phyloP scores from a whole-genome alignment of 2,113 vertebrate species.

The Amazona vittata region DNA sequence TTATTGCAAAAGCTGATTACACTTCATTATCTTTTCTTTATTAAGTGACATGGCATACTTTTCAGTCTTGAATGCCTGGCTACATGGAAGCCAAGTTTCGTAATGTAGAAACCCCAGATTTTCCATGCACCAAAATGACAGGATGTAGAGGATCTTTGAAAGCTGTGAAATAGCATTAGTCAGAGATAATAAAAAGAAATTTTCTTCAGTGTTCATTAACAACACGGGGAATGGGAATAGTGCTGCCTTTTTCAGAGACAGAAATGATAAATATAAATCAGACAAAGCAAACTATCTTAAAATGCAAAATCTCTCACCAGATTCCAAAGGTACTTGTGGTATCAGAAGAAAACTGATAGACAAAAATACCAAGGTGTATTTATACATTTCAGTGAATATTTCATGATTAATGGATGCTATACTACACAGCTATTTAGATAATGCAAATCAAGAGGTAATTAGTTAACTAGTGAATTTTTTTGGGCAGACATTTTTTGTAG shows the following conservation, averaged over 20 bases:
- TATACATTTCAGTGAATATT: not conserved
- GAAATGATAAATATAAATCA: not conserved
- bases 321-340: not conserved
- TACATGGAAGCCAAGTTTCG: not conserved
- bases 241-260: not conserved
- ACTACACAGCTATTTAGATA: not conserved
- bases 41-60: not conserved
- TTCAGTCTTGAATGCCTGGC: not conserved
- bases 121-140: not conserved
- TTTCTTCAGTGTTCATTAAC: not conserved
- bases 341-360: not conserved
- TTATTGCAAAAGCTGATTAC: not conserved
- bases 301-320: not conserved
- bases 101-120: not conserved
- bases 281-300: not conserved
- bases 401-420: not conserved
- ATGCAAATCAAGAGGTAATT: not conserved
- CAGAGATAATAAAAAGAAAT: not conserved
- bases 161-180: slow-evolving; percentile 3
- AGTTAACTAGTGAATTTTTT: not conserved
- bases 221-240: not conserved
- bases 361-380: not conserved
- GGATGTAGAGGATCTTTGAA: not conserved
- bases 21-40: not conserved
- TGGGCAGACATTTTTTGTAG: not conserved